phyloP scores from a whole-genome alignment of 2,888 invertebrate genomes.

The Idaea aversata region DNA sequence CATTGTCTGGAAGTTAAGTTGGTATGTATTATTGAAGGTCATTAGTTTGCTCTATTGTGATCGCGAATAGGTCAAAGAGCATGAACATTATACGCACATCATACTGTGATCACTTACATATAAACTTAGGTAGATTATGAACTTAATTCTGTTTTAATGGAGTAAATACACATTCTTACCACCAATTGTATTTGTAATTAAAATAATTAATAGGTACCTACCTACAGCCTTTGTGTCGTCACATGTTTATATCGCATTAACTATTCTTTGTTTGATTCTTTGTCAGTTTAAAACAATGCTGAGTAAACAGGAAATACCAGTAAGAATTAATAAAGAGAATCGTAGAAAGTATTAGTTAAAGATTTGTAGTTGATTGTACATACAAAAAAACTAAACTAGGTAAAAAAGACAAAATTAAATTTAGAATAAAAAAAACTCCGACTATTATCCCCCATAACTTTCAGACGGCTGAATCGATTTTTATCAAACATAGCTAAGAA shows the following conservation, averaged over 20 bases:
- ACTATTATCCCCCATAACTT: too few relatives aligned
- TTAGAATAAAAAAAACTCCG: too few relatives aligned
- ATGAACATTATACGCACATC: neutral
- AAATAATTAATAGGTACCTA: neutral
- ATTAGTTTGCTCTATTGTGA: neutral
- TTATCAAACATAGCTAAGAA: too few relatives aligned
- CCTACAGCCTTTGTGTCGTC: neutral
- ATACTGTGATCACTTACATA: neutral
- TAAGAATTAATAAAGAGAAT: conserved; percentile 25
- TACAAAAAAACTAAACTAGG: too few relatives aligned
- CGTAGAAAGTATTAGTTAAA: neutral
- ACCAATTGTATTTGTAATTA: neutral
- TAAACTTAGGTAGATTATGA: neutral
- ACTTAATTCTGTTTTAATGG: neutral
- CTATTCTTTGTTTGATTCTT: conserved; percentile 43
- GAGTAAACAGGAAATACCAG: conserved; percentile 41
- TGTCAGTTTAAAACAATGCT: conserved; percentile 31
- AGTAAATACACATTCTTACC: neutral
- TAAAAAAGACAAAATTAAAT: too few relatives aligned
- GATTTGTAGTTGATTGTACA: neutral
- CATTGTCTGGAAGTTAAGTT: conserved; percentile 1
- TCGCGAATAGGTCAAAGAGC: conserved; percentile 2
- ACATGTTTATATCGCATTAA: conserved; percentile 24
- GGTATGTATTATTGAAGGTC: neutral
- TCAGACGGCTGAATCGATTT: too few relatives aligned